Percentiles rank a stretch among this genome's conserved stretches.
Evolutionary conservation across 2,113 vertebrate species (phyloP).

Genomic region (Seriola aureovittata): DNA sequence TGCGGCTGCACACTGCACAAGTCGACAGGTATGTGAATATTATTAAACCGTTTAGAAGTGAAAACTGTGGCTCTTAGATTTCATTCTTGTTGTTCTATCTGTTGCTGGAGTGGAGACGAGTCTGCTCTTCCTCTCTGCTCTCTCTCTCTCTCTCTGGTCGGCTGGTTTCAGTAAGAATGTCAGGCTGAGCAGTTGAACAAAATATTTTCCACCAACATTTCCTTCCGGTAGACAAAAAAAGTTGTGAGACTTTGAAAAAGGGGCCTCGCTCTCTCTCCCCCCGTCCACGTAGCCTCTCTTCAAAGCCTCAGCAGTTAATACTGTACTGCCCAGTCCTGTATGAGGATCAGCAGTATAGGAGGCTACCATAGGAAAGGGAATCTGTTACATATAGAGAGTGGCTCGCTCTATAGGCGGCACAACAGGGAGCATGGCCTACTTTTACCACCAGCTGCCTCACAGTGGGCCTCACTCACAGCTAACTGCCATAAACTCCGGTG

Average conservation of each 20-base stretch:
- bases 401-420: conserved; percentile 58
- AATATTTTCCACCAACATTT: conserved; percentile 28
- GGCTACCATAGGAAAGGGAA: conserved; percentile 48
- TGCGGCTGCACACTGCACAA: neutral
- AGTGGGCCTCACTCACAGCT: conserved; percentile 65
- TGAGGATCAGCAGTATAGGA: conserved; percentile 26
- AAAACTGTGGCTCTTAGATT: neutral
- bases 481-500: conserved; percentile 54
- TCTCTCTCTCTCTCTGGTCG: conserved; percentile 7
- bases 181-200: neutral
- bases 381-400: conserved; percentile 25
- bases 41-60: no score
- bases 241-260: neutral
- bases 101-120: neutral
- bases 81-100: neutral
- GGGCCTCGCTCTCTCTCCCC: neutral
- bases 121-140: neutral
- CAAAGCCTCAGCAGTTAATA: conserved; percentile 24
- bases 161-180: conserved; percentile 5
- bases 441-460: conserved; percentile 71
- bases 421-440: conserved; percentile 70
- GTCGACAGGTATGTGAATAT: neutral
- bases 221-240: conserved; percentile 17
- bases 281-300: conserved; percentile 34
- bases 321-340: conserved; percentile 2